Base-by-base conservation (phyloP, 2,888 invertebrate species). In the Rosalia funebris region DNA sequence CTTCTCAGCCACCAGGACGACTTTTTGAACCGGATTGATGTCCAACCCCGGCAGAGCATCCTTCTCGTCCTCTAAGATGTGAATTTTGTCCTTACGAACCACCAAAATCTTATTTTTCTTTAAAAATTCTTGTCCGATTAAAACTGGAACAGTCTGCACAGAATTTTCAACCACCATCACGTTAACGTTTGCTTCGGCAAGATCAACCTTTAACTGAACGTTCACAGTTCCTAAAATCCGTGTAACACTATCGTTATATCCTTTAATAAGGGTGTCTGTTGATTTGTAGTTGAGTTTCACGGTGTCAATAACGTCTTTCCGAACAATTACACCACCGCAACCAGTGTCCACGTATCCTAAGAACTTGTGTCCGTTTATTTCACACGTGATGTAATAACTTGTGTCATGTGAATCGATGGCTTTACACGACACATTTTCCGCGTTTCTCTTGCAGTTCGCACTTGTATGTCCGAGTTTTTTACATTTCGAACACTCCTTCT, bases 101-200 rank as follows among this genome's bases (percentile, higher is more conserved):
- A 41, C 17, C 12, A 50, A 12, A 17, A 50, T 37, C 17, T 60
- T 47, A 25, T 41, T 32, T 11, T 44, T 36, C 16, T 63, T 63
- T 1, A 60, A 34, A 46, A 57, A 60, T 9, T 56, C 36, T 42
- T 63, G 63, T 1, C 63, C 63, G n/a, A 63, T 45, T 16, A 63
- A 36, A 2, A 63, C 41, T 9, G 56, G 53, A n/a, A 60, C 14
- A 9, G 25, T 15, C 34, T 63, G 60, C 2, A 39, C 45, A 14
- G 41, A 15, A 50, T 59, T 36, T 45, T 45, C 25, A 25, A 45
- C 45, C n/a, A 46, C 32, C 9, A 32, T 5, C 14, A 14, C 46
- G 19, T 46, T 46, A 3, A 46, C 46, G 25, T 4, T 16, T 16
- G 31, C 25, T 14, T 39, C 31, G n/a, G 16, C 19, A 3, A 16